Evolutionary conservation across 2,797 vertebrate genomes (phyloP).

Genomic region (Pagetopsis macropterus): DNA sequence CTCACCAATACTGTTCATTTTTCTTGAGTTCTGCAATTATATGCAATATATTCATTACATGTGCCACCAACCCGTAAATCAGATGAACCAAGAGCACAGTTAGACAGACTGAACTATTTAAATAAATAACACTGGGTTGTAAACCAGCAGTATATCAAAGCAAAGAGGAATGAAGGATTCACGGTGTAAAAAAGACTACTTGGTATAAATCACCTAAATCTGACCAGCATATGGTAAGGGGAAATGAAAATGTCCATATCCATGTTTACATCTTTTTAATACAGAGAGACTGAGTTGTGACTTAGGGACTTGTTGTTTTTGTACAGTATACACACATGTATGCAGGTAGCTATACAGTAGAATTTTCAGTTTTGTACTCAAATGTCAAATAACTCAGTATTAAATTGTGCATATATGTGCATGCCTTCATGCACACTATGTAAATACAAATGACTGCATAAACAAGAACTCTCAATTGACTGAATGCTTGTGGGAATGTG

Average conservation of each 20-base stretch:
- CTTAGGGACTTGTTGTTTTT: conserved; percentile 77
- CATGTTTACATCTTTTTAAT: conserved; percentile 79
- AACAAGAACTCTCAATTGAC: conserved; percentile 79
- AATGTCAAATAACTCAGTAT: conserved; percentile 85
- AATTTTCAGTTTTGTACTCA: conserved; percentile 85
- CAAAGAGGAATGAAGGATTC: conserved; percentile 58
- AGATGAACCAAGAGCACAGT: conserved; percentile 62
- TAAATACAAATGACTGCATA: conserved; percentile 81
- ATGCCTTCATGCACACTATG: conserved; percentile 76
- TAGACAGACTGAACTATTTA: conserved; percentile 58
- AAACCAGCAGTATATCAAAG: conserved; percentile 67
- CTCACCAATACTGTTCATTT: conserved; percentile 58
- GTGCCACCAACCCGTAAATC: conserved; percentile 62
- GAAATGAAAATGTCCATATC: conserved; percentile 65
- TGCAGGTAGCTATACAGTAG: conserved; percentile 75
- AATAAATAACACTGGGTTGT: conserved; percentile 68
- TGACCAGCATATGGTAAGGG: conserved; percentile 65
- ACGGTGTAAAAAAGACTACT: conserved; percentile 69
- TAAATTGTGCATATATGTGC: conserved; percentile 82
- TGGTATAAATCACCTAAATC: conserved; percentile 57
- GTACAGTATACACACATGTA: conserved; percentile 84
- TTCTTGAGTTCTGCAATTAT: conserved; percentile 66
- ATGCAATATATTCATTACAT: conserved; percentile 67
- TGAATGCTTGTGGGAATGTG: conserved; percentile 82
- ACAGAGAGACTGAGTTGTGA: conserved; percentile 76